phyloP scores from a whole-genome alignment of 2,113 vertebrate species.

The Rhabdornis inornatus region DNA sequence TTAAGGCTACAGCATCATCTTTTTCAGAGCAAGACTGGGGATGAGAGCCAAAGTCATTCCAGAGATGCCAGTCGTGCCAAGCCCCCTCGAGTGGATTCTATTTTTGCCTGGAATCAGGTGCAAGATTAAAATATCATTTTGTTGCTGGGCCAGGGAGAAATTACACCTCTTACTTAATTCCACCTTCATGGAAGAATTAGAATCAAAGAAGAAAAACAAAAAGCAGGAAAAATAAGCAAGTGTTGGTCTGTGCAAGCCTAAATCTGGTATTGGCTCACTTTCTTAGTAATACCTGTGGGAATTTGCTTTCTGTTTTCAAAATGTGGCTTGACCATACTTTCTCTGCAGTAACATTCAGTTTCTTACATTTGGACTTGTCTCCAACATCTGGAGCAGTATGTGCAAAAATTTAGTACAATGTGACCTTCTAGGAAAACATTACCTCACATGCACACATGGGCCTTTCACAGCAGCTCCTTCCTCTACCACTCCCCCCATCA shows the following conservation, averaged over 20 bases:
- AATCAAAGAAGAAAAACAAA: not conserved
- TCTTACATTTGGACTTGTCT: not conserved
- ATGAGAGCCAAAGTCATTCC: not conserved
- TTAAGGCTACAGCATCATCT: not conserved
- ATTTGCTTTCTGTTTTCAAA: not conserved
- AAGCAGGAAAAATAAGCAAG: not conserved
- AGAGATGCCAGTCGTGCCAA: not conserved
- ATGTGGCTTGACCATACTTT: not conserved
- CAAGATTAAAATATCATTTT: not conserved
- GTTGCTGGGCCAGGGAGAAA: not conserved
- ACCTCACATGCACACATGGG: rapidly evolving
- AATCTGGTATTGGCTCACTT: not conserved
- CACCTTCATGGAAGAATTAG: not conserved
- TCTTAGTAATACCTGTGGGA: not conserved
- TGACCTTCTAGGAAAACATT: not conserved
- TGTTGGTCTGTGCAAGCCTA: not conserved
- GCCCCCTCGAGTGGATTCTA: rapidly evolving
- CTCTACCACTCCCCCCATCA: not conserved
- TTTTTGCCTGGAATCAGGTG: not conserved
- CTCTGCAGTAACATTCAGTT: not conserved
- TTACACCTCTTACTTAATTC: not conserved
- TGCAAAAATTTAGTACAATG: not conserved
- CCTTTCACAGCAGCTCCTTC: not conserved
- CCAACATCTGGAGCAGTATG: not conserved
- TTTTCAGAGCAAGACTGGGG: not conserved